Evolutionary conservation across 2,113 vertebrate genomes (phyloP).

Genomic region (Dissostichus mawsoni): DNA sequence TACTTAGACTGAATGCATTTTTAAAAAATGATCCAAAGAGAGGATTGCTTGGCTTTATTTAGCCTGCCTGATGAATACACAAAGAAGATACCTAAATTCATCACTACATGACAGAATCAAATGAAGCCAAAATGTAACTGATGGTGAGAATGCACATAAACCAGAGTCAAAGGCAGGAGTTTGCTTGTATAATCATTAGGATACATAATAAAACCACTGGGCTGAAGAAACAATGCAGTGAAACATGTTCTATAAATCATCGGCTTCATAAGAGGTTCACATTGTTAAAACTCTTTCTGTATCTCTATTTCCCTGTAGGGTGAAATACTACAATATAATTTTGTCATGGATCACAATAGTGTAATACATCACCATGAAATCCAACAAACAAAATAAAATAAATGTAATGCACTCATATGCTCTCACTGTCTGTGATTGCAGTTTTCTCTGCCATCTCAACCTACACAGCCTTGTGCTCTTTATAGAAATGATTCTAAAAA

Average conservation of each 20-base stretch:
- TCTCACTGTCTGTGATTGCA: background rate
- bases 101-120: conserved; percentile 28
- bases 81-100: conserved; percentile 33
- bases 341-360: conserved; percentile 36
- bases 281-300: conserved; percentile 4
- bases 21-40: conserved; percentile 54
- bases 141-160: background rate
- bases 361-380: conserved; percentile 2
- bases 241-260: conserved; percentile 37
- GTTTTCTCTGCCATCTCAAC: background rate
- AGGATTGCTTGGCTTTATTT: conserved; percentile 21
- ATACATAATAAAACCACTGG: conserved; percentile 4
- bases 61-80: conserved; percentile 46
- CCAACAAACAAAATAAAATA: conserved; percentile 13
- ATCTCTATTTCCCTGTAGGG: conserved; percentile 5
- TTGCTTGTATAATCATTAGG: conserved; percentile 36
- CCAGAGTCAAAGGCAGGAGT: background rate
- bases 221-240: conserved; percentile 21
- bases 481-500: background rate
- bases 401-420: background rate
- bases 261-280: conserved; percentile 34
- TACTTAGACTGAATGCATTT: conserved; percentile 67
- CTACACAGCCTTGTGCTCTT: conserved; percentile 9
- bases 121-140: conserved; percentile 16
- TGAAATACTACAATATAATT: conserved; percentile 26